Evolutionary conservation across 2,797 vertebrate genomes (phyloP).

Genomic region (Sebastes ruberrimus): DNA sequence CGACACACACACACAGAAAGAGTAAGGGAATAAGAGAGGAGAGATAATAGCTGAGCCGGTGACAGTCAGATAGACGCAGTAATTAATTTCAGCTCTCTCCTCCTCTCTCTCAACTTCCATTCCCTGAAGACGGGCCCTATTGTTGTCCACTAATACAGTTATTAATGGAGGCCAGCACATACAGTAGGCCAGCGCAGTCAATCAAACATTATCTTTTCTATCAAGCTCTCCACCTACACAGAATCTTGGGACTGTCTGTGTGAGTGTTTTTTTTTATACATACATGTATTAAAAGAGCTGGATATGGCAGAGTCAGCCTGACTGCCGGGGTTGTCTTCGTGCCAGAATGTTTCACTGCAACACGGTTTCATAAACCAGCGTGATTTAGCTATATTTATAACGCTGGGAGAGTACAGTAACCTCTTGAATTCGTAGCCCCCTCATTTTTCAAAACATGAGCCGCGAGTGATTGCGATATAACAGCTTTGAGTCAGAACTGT

Average conservation of each 20-base stretch:
- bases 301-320: constrained; percentile 4
- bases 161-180: constrained; percentile 72
- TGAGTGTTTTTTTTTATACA: not conserved
- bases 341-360: constrained; percentile 26
- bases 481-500: constrained; percentile 60
- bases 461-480: constrained; percentile 54
- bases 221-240: constrained; percentile 52
- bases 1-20: constrained; percentile 23
- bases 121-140: constrained; percentile 64
- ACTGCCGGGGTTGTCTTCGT: constrained; percentile 3
- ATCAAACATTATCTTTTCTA: constrained; percentile 62
- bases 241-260: constrained; percentile 24
- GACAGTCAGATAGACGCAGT: constrained; percentile 72
- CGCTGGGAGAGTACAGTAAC: constrained; percentile 49
- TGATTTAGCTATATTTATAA: constrained; percentile 31
- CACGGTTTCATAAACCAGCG: constrained; percentile 49
- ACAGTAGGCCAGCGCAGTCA: constrained; percentile 68
- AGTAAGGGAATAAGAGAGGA: constrained; percentile 24
- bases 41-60: constrained; percentile 64
- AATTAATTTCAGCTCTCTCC: constrained; percentile 76
- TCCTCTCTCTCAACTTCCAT: constrained; percentile 40
- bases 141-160: constrained; percentile 77
- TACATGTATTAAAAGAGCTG: constrained; percentile 7
- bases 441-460: constrained; percentile 51
- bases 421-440: constrained; percentile 43